Conservation (phyloP, 2,888 invertebrate species). For the Lochmaea capreae region DNA sequence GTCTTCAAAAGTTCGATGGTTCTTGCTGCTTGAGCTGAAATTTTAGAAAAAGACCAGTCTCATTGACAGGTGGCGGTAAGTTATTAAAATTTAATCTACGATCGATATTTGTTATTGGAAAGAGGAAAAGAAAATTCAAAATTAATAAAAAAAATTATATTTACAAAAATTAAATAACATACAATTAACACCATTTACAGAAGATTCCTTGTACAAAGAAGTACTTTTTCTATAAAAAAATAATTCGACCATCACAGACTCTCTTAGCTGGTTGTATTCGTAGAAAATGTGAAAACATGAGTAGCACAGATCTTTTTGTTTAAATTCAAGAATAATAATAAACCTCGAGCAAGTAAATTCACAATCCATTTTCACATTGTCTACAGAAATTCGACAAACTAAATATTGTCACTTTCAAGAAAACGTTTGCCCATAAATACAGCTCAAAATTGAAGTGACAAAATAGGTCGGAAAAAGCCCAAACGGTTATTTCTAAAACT, state of each 20-base stretch:
- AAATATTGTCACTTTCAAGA: too few relatives aligned
- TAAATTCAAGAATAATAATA: background rate
- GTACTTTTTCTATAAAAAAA: conserved; percentile 17
- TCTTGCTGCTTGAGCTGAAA: too few relatives aligned
- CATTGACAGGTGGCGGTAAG: too few relatives aligned
- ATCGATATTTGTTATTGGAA: too few relatives aligned
- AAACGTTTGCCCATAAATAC: too few relatives aligned
- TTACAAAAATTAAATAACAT: conserved; percentile 29
- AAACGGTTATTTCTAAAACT: background rate
- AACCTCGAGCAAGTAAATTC: background rate
- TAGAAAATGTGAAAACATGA: background rate
- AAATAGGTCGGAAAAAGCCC: background rate
- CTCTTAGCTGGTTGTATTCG: background rate
- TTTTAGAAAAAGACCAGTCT: too few relatives aligned
- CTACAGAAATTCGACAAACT: too few relatives aligned
- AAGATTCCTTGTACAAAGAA: conserved; percentile 7
- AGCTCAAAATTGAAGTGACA: background rate
- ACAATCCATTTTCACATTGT: too few relatives aligned
- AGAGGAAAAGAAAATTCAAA: background rate
- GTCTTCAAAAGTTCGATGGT: background rate
- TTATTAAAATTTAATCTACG: too few relatives aligned
- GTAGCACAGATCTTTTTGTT: too few relatives aligned
- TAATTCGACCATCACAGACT: conserved; percentile 34
- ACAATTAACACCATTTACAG: conserved; percentile 15
- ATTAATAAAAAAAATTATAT: conserved; percentile 14